phyloP scores from a whole-genome alignment of 2,888 invertebrate species.

The Sericinus montela region DNA sequence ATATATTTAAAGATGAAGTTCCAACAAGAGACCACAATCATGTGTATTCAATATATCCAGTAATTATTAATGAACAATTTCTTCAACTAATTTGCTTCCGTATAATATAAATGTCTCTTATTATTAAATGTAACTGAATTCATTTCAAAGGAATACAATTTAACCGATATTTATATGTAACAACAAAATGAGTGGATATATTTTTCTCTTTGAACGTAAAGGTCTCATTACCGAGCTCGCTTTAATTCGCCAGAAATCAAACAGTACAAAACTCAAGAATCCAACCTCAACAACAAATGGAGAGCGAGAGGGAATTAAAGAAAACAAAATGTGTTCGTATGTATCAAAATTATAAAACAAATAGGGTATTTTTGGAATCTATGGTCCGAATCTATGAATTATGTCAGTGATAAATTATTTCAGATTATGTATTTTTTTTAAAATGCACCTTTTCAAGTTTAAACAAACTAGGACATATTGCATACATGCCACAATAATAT shows the following conservation, averaged over 20 bases:
- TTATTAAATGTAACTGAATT: neutral
- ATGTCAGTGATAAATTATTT: too few relatives aligned
- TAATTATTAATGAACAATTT: too few relatives aligned
- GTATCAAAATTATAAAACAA: too few relatives aligned
- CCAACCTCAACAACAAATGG: neutral
- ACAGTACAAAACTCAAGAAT: neutral
- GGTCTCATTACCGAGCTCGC: neutral
- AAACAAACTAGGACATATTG: too few relatives aligned
- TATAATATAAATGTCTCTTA: neutral
- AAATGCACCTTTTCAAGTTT: too few relatives aligned
- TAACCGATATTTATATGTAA: neutral
- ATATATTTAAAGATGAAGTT: too few relatives aligned
- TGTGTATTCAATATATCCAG: too few relatives aligned
- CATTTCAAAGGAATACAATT: constrained; percentile 8
- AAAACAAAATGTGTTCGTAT: neutral
- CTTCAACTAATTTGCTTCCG: neutral
- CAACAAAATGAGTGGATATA: constrained; percentile 7
- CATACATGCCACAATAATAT: too few relatives aligned
- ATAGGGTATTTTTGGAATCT: too few relatives aligned
- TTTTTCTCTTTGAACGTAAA: constrained; percentile 7
- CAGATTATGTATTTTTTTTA: too few relatives aligned
- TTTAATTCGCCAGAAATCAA: constrained; percentile 3
- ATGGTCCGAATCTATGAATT: too few relatives aligned
- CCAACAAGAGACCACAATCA: too few relatives aligned
- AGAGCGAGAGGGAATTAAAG: neutral